These are phyloP conservation scores for Ceraclea dissimilis DNA, from an alignment of 2,888 invertebrate genomes.

Conservation along the genomic window DNA sequence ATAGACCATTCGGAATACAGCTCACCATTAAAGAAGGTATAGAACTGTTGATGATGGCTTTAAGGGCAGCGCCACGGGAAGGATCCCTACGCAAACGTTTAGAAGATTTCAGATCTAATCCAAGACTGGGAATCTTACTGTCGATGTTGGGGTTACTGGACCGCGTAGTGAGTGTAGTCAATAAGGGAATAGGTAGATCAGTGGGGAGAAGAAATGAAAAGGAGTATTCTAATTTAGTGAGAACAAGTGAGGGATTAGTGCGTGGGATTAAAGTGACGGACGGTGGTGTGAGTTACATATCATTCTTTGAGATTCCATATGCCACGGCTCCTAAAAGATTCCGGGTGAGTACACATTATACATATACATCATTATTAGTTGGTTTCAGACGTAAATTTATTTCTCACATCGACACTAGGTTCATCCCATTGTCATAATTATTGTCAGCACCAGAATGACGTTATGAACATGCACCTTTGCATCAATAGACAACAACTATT, in stretches of 20 bases:
- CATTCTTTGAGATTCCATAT: slow-evolving; percentile 43
- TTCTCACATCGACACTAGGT: too few species aligned
- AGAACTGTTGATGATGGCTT: background rate
- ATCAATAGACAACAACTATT: too few species aligned
- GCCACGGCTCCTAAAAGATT: slow-evolving; percentile 41
- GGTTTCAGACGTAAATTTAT: background rate
- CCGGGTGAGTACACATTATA: slow-evolving; percentile 30
- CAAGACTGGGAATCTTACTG: slow-evolving; percentile 34
- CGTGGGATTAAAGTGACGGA: slow-evolving; percentile 32
- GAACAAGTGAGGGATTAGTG: slow-evolving; percentile 34
- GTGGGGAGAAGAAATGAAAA: background rate
- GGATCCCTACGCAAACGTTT: background rate
- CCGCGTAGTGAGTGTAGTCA: background rate
- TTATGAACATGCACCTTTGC: too few species aligned
- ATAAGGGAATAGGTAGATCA: background rate
- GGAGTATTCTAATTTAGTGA: slow-evolving; percentile 10
- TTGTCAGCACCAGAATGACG: too few species aligned
- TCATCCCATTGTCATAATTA: too few species aligned
- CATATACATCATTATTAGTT: too few species aligned
- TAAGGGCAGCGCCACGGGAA: background rate
- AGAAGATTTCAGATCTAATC: background rate
- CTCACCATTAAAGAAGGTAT: background rate
- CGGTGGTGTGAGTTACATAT: slow-evolving; percentile 33
- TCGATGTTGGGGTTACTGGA: background rate
- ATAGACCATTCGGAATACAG: background rate